Base-by-base conservation (phyloP, 2,113 vertebrate species). In the Eudyptes chrysolophus region DNA sequence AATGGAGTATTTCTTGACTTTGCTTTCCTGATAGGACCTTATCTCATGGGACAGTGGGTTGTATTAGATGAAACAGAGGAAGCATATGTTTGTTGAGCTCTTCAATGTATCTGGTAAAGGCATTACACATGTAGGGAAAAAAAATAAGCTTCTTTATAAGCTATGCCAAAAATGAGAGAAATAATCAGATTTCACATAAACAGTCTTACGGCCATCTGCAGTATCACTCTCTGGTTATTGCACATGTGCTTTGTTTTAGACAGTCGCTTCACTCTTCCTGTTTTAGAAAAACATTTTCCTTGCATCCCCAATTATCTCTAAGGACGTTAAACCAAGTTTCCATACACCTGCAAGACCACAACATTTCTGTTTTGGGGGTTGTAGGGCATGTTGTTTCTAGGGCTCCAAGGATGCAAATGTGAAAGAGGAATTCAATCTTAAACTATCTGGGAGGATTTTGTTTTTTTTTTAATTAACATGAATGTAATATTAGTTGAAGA, bases 101-200 rank as follows among this genome's bases (percentile, higher is more conserved):
- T 90, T 84, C 49, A 42, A 0, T 58, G 26, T 97, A 92, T 97
- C 97, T 95, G 81, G 83, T 96, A 97, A 97, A 98, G 60, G 91
- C 97, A 98, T 98, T 98, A 96, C 49, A 90, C 58, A 78, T 71
- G 76, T 94, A 97, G 83, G 92, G 93, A 69, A 94, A 87, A 91
- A 91, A 98, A 97, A 95, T 87, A 97, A 97, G 64, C 84, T 97
- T 70, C 77, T 96, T 97, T 95, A 84, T 87, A 55, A 0, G 2
- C 61, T 79, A 78, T 97, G 94, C 86, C 94, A 98, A 95, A 96
- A 96, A 66, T 66, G 70, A 94, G 72, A 64, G 60, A 95, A 93
- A 97, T 98, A 97, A 97, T 97, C 94, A 96, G 75, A 93, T 95
- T 97, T 97, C 62, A 94, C 10, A 18, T 97, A 96, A 98, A 96